Percentiles rank a stretch among this genome's conserved stretches.
These are phyloP conservation scores for Brachionichthys hirsutus DNA, from an alignment of 2,113 vertebrate genomes.

Conservation along the genomic window DNA sequence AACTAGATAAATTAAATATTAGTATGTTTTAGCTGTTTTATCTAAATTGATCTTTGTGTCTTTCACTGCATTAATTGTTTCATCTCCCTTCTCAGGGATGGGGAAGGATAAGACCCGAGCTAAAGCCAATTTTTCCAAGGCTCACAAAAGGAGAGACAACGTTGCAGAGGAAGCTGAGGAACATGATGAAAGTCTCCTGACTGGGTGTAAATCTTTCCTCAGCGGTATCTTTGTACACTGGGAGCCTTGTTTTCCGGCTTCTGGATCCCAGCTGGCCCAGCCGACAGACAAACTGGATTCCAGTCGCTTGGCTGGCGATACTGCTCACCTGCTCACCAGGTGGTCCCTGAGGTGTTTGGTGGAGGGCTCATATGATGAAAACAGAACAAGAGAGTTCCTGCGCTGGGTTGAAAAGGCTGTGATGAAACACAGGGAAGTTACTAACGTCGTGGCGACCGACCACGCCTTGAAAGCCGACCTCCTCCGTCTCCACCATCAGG, in stretches of 20 bases:
- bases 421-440: constrained; percentile 34
- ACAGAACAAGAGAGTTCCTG: constrained; percentile 52
- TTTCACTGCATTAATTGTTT: constrained; percentile 10
- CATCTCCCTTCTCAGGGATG: constrained; percentile 70
- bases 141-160: constrained; percentile 21
- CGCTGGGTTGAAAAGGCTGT: constrained; percentile 77
- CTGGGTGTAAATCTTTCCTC: constrained; percentile 75
- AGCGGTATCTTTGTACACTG: constrained; percentile 80
- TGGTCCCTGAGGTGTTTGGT: constrained; percentile 81
- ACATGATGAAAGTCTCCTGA: constrained; percentile 49
- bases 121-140: constrained; percentile 39
- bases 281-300: constrained; percentile 21
- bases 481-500: constrained; percentile 77
- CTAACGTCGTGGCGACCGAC: constrained; percentile 70
- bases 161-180: constrained; percentile 43
- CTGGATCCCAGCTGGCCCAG: constrained; percentile 20
- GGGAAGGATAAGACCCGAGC: constrained; percentile 75
- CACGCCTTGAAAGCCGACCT: constrained; percentile 62
- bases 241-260: constrained; percentile 63
- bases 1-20: too few relatives aligned
- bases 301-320: constrained; percentile 8
- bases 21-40: too few relatives aligned
- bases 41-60: background rate
- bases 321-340: constrained; percentile 60
- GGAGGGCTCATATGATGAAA: constrained; percentile 38